Evolutionary conservation across 1,140 invertebrate species (phyloP).

Genomic region (Trichonephila clavata): DNA sequence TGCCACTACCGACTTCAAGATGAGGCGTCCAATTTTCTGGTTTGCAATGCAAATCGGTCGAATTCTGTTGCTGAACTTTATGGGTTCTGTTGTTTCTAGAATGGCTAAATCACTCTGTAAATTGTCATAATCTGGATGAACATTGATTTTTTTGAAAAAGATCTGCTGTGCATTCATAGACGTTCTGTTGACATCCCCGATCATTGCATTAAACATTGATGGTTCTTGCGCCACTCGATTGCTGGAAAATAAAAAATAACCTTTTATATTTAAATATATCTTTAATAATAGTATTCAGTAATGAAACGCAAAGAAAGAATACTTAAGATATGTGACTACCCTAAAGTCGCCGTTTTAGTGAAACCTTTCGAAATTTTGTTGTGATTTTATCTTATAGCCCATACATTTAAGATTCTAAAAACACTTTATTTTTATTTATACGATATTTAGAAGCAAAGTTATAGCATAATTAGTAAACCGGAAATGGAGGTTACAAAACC

Average conservation of each 20-base stretch:
- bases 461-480: too few species aligned
- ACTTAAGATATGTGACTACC: too few species aligned
- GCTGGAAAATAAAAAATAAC: neutral
- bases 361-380: too few species aligned
- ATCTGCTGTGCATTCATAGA: neutral
- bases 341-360: too few species aligned
- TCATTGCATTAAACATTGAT: neutral
- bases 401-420: too few species aligned
- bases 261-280: too few species aligned
- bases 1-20: neutral
- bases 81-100: neutral
- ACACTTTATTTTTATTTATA: too few species aligned
- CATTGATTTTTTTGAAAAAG: neutral
- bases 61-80: neutral
- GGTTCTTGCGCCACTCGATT: neutral
- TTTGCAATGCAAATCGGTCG: constrained; percentile 8
- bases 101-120: constrained; percentile 13
- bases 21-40: neutral
- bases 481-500: too few species aligned
- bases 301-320: too few species aligned
- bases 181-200: constrained; percentile 8
- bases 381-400: too few species aligned
- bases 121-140: neutral
- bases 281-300: too few species aligned
- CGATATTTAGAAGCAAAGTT: too few species aligned